Percentiles rank a stretch among this genome's conserved stretches.
Evolutionary conservation across 2,888 invertebrate genomes (phyloP).

Genomic region (Creontiades dilutus): DNA sequence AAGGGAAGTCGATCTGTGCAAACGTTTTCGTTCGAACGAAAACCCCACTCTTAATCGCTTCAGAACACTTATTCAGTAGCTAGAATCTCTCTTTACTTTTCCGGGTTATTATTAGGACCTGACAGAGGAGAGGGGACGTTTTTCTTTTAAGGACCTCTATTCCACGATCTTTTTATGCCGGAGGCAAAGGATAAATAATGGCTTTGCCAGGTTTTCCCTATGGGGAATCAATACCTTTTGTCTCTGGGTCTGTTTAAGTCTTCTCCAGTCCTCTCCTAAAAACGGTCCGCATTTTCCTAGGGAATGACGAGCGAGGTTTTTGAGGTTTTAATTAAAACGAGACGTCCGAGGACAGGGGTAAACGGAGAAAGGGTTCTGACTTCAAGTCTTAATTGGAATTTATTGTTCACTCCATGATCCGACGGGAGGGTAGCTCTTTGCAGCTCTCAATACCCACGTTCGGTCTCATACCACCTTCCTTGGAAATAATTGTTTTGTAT

Average conservation of each 20-base stretch:
- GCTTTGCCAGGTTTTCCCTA: constrained; percentile 49
- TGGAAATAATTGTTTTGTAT: not conserved
- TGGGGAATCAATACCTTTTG: constrained; percentile 66
- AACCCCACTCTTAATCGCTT: constrained; percentile 53
- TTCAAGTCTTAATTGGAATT: constrained; percentile 64
- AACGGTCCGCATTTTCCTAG: constrained; percentile 38
- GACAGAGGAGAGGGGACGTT: constrained; percentile 8
- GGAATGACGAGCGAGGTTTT: constrained; percentile 57
- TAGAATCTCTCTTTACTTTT: constrained; percentile 62
- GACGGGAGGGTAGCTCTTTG: not conserved
- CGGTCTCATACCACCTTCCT: not conserved
- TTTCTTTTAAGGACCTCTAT: constrained; percentile 28
- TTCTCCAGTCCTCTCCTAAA: constrained; percentile 37
- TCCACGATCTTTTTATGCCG: constrained; percentile 33
- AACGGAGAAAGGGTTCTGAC: constrained; percentile 33
- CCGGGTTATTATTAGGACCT: constrained; percentile 39
- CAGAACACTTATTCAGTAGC: constrained; percentile 59
- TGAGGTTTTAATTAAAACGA: constrained; percentile 67
- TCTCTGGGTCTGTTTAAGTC: constrained; percentile 34
- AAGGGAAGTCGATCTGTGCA: constrained; percentile 49
- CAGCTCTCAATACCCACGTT: not conserved
- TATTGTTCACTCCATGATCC: constrained; percentile 49
- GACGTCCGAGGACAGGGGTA: constrained; percentile 28
- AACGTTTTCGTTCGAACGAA: constrained; percentile 30
- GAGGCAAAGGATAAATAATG: constrained; percentile 47